Evolutionary conservation across 2,113 vertebrate species (phyloP), one percentile per base, ranked within the genome.

Genomic region (Aptenodytes patagonicus): DNA sequence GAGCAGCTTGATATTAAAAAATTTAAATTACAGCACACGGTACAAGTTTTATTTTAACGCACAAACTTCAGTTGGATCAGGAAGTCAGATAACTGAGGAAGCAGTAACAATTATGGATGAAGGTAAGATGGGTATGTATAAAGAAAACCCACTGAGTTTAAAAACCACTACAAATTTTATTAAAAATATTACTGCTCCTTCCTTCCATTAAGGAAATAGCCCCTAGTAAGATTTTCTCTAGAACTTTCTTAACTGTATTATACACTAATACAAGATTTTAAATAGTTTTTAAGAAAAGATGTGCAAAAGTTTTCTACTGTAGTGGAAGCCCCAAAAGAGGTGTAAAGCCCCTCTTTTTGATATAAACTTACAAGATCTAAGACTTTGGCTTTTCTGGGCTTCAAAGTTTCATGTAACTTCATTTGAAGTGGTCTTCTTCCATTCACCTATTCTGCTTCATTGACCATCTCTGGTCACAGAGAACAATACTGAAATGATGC

Each of bases 11-110:
- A 99, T 98, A 97, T 96, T 99, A 98, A 98, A 97, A 96, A 98
- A 99, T 97, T 99, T 99, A 98, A 99, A 99, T 98, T 99, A 99
- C 98, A 99, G 98, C 97, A 99, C 99, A 42, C 99, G 99, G 94
- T 99, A 99, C 98, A 99, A 99, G 98, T 99, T 99, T 97, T 99
- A 99, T 97, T 98, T 99, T 96, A 99, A 97, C 11, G 99, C 99
- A 57, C 98, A 98, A 97, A 99, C 99, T 71, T 94, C 93, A 57
- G 98, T 96, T 89, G 99, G 99, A 97, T 90, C 98, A 25, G 99
- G 99, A 95, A 99, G 95, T 72, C 98, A 98, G 90, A 97, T 99
- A 95, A 99, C 99, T 77, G 98, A 99, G 95, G 99, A 99, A 97
- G 99, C 98, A 52, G 93, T 99, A 96, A 99, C 99, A 84, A 97